Evolutionary conservation across 2,113 vertebrate genomes (phyloP), one percentile per base, ranked within the genome.

Genomic region (Gallinago undulata): DNA sequence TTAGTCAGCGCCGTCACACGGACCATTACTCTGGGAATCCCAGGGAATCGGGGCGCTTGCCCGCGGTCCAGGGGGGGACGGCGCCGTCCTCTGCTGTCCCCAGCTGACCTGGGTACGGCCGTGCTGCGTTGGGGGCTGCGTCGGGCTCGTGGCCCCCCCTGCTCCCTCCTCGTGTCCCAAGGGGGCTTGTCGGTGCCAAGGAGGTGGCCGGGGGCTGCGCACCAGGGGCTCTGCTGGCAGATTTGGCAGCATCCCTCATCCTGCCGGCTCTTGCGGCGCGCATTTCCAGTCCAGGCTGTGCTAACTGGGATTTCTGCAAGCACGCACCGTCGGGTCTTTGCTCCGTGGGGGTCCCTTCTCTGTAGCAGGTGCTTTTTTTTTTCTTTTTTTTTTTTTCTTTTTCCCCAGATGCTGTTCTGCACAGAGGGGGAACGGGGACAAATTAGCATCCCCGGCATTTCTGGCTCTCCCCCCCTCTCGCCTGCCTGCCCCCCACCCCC

Each of bases 11-110:
- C 60, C 45, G 75, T 68, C 75, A 64, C 72, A 88, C 0, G 11
- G 51, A 59, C 35, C 70, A 19, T 92, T 59, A 37, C 43, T 55
- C 23, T 18, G 75, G 66, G 63, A 82, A 79, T 72, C 53, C 75
- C 70, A 22, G 68, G 45, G 30, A 76, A 30, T 50, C 73, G 53
- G 35, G 35, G 45, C 2, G 2, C 33, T 53, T 56, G 67, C 33
- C n/a, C 14, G 2, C 0, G 1, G 45, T 57, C 55, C 86, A 3
- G 39, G 0, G 4, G 0, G 69, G 48, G 39, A 69, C 0, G 0
- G 19, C 56, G 45, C 35, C 8, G 3, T 69, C 23, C 37, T 70
- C 37, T 73, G 73, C 68, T 39, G 39, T 39, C 39, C 39, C 87
- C 15, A 7, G 69, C 66, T 91, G 86, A 94, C 89, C 89, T 89